Evolutionary conservation across 1,140 invertebrate genomes (phyloP).

Genomic region (Magallana ariakensis): DNA sequence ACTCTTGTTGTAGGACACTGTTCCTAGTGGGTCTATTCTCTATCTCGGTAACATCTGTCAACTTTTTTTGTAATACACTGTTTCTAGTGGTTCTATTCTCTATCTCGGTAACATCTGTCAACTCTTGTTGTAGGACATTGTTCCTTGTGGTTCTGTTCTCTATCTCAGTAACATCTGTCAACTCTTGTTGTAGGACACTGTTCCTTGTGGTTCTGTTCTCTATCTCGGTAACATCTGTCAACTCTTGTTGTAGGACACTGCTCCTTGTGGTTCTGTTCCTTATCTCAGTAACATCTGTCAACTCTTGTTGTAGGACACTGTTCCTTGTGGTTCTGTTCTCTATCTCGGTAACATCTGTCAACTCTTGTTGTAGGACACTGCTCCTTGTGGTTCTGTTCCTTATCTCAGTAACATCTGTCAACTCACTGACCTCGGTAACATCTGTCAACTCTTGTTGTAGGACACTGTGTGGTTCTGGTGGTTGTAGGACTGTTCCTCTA

Average conservation of each 20-base stretch:
- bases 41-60: constrained; percentile 87
- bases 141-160: constrained; percentile 89
- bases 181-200: constrained; percentile 68
- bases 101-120: constrained; percentile 87
- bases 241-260: constrained; percentile 68
- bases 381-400: constrained; percentile 89
- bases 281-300: constrained; percentile 87
- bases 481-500: no score
- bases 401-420: constrained; percentile 87
- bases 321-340: constrained; percentile 89
- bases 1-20: constrained; percentile 68
- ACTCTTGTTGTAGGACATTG: constrained; percentile 68
- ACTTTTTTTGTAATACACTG: constrained; percentile 66
- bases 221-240: constrained; percentile 87
- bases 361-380: constrained; percentile 68
- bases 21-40: constrained; percentile 89
- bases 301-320: constrained; percentile 68
- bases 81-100: constrained; percentile 89
- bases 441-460: no score
- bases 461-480: no score
- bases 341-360: constrained; percentile 87
- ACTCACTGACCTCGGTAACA: no score
- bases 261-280: constrained; percentile 89
- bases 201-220: constrained; percentile 89
- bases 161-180: constrained; percentile 87